Base-by-base conservation (phyloP, 2,113 vertebrate species). In the Triplophysa tibetana region DNA sequence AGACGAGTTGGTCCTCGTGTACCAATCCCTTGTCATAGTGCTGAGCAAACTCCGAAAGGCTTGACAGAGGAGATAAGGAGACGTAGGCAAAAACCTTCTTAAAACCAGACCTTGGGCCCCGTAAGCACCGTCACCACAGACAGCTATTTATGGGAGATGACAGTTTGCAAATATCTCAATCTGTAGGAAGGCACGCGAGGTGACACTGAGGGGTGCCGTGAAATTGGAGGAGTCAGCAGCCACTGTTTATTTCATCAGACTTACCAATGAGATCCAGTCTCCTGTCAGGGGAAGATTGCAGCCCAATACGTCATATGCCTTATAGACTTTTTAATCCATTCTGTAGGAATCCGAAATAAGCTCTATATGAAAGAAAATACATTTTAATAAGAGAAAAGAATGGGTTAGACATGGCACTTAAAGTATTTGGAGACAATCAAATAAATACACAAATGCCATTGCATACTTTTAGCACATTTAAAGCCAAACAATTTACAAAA, bases 101-200 rank as follows among this genome's bases (percentile, higher is more conserved):
- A 80, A 89, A 90, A 87, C 87, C 83, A 81, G 86, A 90, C 85
- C 84, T 84, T 80, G 83, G 87, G 85, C 85, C 82, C 80, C 70
- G 67, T 74, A 24, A 74, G 88, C 87, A 83, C 89, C 92, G 91
- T 95, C 95, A 94, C 88, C 94, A 90, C 91, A 91, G 91, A 94
- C 90, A 93, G 94, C 95, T 95, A 94, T 96, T 98, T 96, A 97
- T 97, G 92, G 93, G 94, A 95, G 94, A 94, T 96, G 97, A 96
- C 97, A 97, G 95, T 95, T 97, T 96, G 95, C 95, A 98, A 97
- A 98, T 97, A 96, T 98, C 95, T 98, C 96, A 97, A 95, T 98
- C 96, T 96, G 92, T 89, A 90, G 90, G 92, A 93, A 95, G 94
- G 90, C 93, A 91, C 91, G 87, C 82, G 89, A 89, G 91, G 94